Conservation (phyloP, 2,113 vertebrate genomes). For the Pelodiscus sinensis region DNA sequence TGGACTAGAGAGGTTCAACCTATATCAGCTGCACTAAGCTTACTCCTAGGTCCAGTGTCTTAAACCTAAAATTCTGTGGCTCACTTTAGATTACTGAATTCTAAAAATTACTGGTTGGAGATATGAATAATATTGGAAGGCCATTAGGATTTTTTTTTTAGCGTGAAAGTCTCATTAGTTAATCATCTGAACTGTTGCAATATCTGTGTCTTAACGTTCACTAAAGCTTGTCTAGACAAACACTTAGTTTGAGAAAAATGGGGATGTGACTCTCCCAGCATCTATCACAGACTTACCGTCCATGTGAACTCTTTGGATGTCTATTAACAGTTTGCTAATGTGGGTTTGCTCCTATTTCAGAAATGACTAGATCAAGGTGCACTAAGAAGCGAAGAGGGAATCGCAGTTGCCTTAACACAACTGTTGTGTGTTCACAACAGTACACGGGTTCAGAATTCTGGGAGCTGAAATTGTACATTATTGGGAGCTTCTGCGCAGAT, state of each 20-base stretch:
- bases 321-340: neutral
- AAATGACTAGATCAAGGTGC: neutral
- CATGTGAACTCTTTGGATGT: neutral
- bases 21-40: neutral
- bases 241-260: neutral
- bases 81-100: fast-evolving
- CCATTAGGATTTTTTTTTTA: neutral
- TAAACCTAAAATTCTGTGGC: neutral
- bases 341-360: neutral
- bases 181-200: neutral
- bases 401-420: neutral
- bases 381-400: neutral
- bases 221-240: neutral
- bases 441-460: neutral
- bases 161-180: neutral
- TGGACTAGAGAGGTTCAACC: neutral
- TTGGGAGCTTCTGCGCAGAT: neutral
- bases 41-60: neutral
- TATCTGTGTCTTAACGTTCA: neutral
- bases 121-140: neutral
- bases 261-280: neutral
- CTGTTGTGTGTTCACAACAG: neutral
- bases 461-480: neutral
- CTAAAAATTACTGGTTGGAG: neutral
- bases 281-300: neutral